Evolutionary conservation across 1,140 invertebrate species (phyloP).

Genomic region (Macrobrachium rosenbergii): DNA sequence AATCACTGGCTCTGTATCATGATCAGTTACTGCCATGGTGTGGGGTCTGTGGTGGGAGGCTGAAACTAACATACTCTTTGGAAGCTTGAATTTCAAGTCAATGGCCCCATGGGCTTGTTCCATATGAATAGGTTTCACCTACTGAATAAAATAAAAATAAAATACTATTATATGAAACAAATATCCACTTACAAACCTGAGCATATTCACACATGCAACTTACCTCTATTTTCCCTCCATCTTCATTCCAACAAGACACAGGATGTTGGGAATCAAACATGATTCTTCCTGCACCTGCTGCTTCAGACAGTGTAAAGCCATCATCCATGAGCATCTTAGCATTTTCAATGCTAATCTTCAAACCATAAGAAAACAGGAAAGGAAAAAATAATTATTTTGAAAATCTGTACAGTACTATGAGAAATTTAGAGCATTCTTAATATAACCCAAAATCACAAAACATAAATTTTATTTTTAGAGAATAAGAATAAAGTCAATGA

Average conservation of each 20-base stretch:
- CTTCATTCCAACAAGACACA: slow-evolving; percentile 87
- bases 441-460: too few relatives aligned
- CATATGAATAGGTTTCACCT: too few relatives aligned
- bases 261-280: slow-evolving; percentile 77
- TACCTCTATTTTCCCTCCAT: slow-evolving; percentile 67
- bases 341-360: slow-evolving; percentile 79
- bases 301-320: slow-evolving; percentile 82
- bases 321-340: slow-evolving; percentile 85
- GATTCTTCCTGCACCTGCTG: slow-evolving; percentile 74
- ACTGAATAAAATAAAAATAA: too few relatives aligned
- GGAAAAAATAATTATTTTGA: background rate
- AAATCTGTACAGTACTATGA: background rate
- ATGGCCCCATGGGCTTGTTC: too few relatives aligned
- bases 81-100: too few relatives aligned
- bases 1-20: too few relatives aligned
- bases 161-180: background rate
- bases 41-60: too few relatives aligned
- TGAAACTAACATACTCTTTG: too few relatives aligned
- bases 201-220: background rate
- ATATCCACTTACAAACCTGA: background rate
- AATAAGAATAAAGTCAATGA: too few relatives aligned
- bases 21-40: too few relatives aligned
- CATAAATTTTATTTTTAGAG: too few relatives aligned
- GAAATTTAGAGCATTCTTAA: too few relatives aligned
- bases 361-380: background rate